A percentile compares a stretch with the other conserved stretches of the same genome.
Conservation (phyloP, 1,140 invertebrate species). For the Panulirus ornatus region DNA sequence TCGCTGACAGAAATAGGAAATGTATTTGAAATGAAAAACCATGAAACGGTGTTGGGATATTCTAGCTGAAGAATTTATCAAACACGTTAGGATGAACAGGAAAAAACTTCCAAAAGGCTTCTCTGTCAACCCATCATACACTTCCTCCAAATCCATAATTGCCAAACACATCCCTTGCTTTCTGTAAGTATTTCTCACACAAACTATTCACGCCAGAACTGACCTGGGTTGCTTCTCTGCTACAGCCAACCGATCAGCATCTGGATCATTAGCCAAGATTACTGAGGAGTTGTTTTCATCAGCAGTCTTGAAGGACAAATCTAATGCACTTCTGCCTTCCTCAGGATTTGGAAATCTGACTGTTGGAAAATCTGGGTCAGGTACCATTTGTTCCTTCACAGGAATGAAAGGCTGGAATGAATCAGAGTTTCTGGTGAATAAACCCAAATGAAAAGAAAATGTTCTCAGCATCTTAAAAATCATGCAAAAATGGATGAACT, state of each 20-base stretch:
- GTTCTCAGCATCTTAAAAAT: too few species aligned
- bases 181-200: too few species aligned
- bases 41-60: too few species aligned
- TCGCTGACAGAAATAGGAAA: too few species aligned
- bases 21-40: too few species aligned
- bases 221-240: slow-evolving; percentile 85
- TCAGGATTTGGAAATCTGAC: slow-evolving; percentile 99
- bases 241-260: slow-evolving; percentile 96
- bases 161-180: too few species aligned
- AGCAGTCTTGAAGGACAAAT: slow-evolving; percentile 91
- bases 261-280: slow-evolving; percentile 98
- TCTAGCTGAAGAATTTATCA: too few species aligned
- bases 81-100: too few species aligned
- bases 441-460: background rate
- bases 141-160: too few species aligned
- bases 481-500: too few species aligned
- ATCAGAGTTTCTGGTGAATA: background rate
- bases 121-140: too few species aligned
- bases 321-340: slow-evolving; percentile 93
- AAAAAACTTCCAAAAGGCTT: too few species aligned
- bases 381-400: slow-evolving; percentile 90
- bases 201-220: slow-evolving; percentile 12
- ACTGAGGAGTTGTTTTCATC: slow-evolving; percentile 84
- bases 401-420: slow-evolving; percentile 83
- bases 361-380: slow-evolving; percentile 98